phyloP scores from a whole-genome alignment of 2,888 invertebrate species.

The Peribatodes rhomboidaria region DNA sequence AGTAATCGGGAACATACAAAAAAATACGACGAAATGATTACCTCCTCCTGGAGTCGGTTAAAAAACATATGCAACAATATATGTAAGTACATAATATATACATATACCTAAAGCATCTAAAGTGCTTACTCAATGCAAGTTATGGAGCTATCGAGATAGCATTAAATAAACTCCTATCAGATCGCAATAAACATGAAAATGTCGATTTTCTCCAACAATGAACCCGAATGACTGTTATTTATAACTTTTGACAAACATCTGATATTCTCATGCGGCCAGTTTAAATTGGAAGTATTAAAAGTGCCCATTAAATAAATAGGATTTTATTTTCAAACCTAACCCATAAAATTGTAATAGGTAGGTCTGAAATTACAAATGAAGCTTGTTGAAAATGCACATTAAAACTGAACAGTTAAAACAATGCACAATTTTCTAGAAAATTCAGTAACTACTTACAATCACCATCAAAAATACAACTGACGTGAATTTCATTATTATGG shows the following conservation, averaged over 20 bases:
- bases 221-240: conserved; percentile 16
- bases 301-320: conserved; percentile 10
- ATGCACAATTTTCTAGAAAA: too few relatives aligned
- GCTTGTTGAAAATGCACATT: not conserved
- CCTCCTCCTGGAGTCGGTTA: too few relatives aligned
- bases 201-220: conserved; percentile 16
- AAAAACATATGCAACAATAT: too few relatives aligned
- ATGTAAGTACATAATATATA: too few relatives aligned
- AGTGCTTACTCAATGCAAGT: not conserved
- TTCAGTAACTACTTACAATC: too few relatives aligned
- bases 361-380: not conserved
- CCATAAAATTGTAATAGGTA: not conserved
- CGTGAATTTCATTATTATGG: too few relatives aligned
- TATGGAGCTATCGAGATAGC: not conserved
- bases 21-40: too few relatives aligned
- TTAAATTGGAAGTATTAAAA: conserved; percentile 18
- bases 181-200: conserved; percentile 15
- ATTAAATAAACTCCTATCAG: conserved; percentile 14
- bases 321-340: not conserved
- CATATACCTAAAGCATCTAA: too few relatives aligned
- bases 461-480: too few relatives aligned
- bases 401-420: too few relatives aligned
- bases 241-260: conserved; percentile 11
- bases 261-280: conserved; percentile 2
- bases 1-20: too few relatives aligned